Evolutionary conservation across 2,797 vertebrate species (phyloP), one percentile per base, ranked within the genome.

Genomic region (Rousettus madagascariensis): DNA sequence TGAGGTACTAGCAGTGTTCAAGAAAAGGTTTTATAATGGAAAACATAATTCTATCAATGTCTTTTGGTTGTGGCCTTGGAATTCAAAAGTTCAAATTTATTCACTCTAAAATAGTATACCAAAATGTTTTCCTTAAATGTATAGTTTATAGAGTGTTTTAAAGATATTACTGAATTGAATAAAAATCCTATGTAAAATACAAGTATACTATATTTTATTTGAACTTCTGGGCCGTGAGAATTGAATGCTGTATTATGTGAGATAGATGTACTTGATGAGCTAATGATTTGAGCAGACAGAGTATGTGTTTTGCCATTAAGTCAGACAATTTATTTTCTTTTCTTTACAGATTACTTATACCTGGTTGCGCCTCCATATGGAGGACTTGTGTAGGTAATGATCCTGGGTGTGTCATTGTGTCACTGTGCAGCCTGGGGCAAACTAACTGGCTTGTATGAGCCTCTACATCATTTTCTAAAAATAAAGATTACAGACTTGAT

Each of bases 61-160:
- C 41, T 87, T 96, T 90, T 88, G 38, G 30, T 51, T 80, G 75
- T 61, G 69, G n/a, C 12, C 38, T 90, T 95, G 41, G 10, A 93
- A 79, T 22, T 86, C 28, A 80, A 63, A 91, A 72, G 24, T 16
- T 85, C 77, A 36, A 46, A 93, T 87, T 84, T 93, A 95, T 90
- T 94, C 33, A 84, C 22, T 36, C 51, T 94, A 86, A 80, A 69
- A 68, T 53, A 77, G 22, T 77, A 66, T 24, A 26, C 30, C 11
- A 7, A 92, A 86, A 95, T 71, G 22, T 36, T 72, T 95, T 92
- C 43, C 13, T 80, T 79, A 82, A 90, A 53, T 85, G 2, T 65
- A 41, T 74, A 65, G 77, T 51, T 91, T 65, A 66, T 36, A 71
- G 1, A 84, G 2, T 92, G 19, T 36, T 80, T 85, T 86, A 94